These are phyloP conservation scores for Escarpia spicata DNA, from an alignment of 2,888 invertebrate species.

Conservation along the genomic window DNA sequence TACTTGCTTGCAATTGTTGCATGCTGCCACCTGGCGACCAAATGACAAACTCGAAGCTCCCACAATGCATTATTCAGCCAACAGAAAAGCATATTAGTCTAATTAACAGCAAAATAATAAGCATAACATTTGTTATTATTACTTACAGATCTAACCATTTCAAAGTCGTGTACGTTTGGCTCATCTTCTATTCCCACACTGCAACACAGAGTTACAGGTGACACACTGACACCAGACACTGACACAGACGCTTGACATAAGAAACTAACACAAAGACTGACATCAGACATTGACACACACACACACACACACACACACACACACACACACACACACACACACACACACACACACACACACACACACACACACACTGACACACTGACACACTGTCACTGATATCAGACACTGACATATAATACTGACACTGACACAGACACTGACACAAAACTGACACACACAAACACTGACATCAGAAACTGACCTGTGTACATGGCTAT, in stretches of 20 bases:
- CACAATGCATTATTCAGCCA: background rate
- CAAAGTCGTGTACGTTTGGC: constrained; percentile 84
- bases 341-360: background rate
- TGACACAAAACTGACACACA: no score
- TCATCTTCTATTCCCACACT: constrained; percentile 92
- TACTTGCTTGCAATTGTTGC: background rate
- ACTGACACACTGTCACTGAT: background rate
- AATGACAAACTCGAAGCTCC: background rate
- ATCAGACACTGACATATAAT: no score
- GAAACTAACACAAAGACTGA: background rate
- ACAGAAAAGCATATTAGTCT: background rate
- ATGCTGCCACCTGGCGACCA: background rate
- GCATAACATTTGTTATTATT: background rate
- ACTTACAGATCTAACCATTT: constrained; percentile 86
- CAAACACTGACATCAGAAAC: no score
- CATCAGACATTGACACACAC: background rate
- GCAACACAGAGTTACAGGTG: constrained; percentile 51
- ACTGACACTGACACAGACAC: no score
- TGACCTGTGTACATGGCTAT: no score
- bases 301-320: background rate
- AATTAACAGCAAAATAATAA: background rate
- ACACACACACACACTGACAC: background rate
- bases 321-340: no score
- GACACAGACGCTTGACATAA: background rate
- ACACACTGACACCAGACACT: background rate